A percentile compares a stretch with the other conserved stretches of the same genome.
These are phyloP conservation scores for Tenthredo livida DNA, from an alignment of 2,888 invertebrate genomes.

Conservation along the genomic window DNA sequence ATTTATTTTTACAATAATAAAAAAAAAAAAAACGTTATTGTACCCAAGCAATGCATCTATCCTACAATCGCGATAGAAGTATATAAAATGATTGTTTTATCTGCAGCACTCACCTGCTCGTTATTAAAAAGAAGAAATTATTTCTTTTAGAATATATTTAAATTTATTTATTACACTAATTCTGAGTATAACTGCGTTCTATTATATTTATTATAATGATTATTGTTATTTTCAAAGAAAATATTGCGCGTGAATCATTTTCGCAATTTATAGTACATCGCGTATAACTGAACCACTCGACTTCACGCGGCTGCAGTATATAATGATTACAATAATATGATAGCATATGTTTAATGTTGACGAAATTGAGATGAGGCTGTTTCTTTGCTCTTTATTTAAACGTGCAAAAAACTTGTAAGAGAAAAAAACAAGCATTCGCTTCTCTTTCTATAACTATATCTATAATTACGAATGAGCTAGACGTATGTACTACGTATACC, in stretches of 20 bases:
- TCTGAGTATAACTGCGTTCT: neutral
- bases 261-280: neutral
- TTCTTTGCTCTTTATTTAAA: neutral
- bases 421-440: too few species aligned
- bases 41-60: neutral
- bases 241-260: neutral
- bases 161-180: neutral
- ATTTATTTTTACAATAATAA: neutral
- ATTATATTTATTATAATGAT: neutral
- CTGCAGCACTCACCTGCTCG: neutral
- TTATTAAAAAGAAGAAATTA: neutral
- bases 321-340: neutral
- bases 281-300: neutral
- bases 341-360: constrained; percentile 14
- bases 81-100: neutral
- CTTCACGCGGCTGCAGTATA: neutral
- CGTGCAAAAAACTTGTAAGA: neutral
- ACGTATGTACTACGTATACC: neutral
- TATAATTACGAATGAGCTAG: neutral
- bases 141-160: neutral
- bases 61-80: neutral
- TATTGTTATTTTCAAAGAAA: neutral
- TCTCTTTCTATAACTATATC: neutral
- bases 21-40: neutral
- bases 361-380: neutral